Evolutionary conservation across 2,888 invertebrate genomes (phyloP), one percentile per base, ranked within the genome.

Genomic region (Eretmocerus hayati): DNA sequence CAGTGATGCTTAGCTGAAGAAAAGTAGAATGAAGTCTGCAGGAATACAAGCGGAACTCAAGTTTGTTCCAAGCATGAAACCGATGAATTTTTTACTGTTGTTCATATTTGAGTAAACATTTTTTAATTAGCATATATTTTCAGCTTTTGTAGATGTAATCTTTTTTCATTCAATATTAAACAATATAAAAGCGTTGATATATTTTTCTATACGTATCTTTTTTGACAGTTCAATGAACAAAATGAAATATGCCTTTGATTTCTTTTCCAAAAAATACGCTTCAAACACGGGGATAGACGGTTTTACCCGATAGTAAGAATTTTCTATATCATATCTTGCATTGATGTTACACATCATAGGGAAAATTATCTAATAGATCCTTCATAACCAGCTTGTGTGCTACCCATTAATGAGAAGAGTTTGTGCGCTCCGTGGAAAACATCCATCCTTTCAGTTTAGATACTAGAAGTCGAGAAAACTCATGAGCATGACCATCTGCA

Each of bases 51-150:
- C 38, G 19, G 22, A 48, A 31, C 44, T 47, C 41, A 22, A 42
- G 31, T 38, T 48, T 36, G 40, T 41, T 45, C 22, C 33, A 13
- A 40, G 31, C n/a, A 30, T 50, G 43, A 40, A 50, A 30, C 36
- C 23, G 19, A 37, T 45, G 20, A 38, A 33, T 45, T 52, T 45
- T 45, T 38, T 45, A 48, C 40, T 13, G 15, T 41, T 48, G 21
- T 48, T 46, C 44, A n/a, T n/a, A 42, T 52, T 48, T 45, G 42
- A 46, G 41, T 44, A 46, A 38, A 48, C n/a, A n/a, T 46, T 52
- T 48, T 52, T 39, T 45, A 45, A 41, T 42, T 52, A 48, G 42
- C 19, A 6, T 38, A 5, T 45, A 44, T 44, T n/a, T 22, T 13
- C 1, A n/a, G 16, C 39, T 48, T 15, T 39, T 46, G n/a, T 48